Percentiles rank a stretch among this genome's conserved stretches.
phyloP scores from a whole-genome alignment of 1,140 invertebrate species.

The Macrobrachium rosenbergii region DNA sequence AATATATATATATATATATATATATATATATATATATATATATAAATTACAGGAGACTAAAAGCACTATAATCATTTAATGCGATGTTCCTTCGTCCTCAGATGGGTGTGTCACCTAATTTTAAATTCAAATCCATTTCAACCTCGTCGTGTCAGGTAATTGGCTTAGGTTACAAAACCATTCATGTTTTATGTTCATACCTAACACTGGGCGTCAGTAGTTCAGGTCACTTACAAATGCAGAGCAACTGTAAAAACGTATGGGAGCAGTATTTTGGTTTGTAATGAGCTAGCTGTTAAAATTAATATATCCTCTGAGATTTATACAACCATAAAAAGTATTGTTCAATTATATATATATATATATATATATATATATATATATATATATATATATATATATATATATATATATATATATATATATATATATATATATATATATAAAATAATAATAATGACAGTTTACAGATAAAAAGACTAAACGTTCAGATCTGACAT shows the following conservation, averaged over 20 bases:
- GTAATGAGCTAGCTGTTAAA: no score
- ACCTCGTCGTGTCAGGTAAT: no score
- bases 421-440: slow-evolving; percentile 38
- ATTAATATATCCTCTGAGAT: not conserved
- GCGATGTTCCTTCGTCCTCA: no score
- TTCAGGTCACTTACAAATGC: no score
- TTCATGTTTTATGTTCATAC: no score
- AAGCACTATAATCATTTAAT: not conserved
- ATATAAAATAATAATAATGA: no score
- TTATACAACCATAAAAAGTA: slow-evolving; percentile 9
- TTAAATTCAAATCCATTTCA: no score
- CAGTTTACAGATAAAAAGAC: not conserved
- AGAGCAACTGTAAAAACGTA: no score
- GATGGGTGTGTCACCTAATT: no score
- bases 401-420: slow-evolving; percentile 41
- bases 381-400: slow-evolving; percentile 34
- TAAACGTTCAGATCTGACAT: not conserved
- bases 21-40: slow-evolving; percentile 17
- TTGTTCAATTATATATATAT: slow-evolving; percentile 8
- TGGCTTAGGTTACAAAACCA: no score
- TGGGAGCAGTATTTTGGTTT: no score
- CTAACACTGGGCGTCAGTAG: no score
- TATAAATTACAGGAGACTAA: not conserved
- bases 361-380: slow-evolving; percentile 28
- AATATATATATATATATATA: slow-evolving; percentile 22